Evolutionary conservation across 2,113 vertebrate genomes (phyloP), one percentile per base, ranked within the genome.

Genomic region (Leptodactylus fuscus): DNA sequence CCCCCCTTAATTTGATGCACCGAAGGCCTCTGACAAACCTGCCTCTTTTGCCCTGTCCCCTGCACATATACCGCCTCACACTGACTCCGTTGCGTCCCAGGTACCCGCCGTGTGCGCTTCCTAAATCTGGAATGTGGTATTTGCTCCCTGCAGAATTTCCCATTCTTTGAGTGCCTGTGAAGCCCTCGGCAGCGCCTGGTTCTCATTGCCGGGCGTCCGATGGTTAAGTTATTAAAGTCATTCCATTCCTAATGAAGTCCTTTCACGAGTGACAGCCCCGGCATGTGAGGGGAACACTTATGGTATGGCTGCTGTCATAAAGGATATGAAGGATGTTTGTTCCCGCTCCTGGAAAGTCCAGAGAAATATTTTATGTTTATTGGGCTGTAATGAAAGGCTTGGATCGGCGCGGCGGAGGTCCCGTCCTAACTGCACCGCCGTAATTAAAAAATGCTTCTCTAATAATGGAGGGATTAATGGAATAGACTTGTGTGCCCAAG

Each of bases 201-300:
- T 41, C 36, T 44, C 70, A 46, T 62, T 62, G 53, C 51, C 2
- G 58, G 58, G 58, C 4, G 38, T 46, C 36, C 11, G 38, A 60
- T 24, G 1, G 4, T 41, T 11, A 2, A 46, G 8, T 76, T 51
- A 76, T 76, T 76, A 76, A 49, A 53, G 11, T 51, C 32, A 76
- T 76, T 76, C 74, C 24, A 34, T 53, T 53, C 41, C 34, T 76
- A 76, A 76, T 76, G 74, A 76, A 49, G 48, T 34, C 46, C 74
- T 76, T 76, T 34, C 34, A 76, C 27, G 34, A 76, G 46, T 76
- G 74, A 53, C 74, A 76, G 44, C 9, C 5, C 2, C 1, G 13
- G 2, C 44, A n/a, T n/a, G n/a, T n/a, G n/a, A n/a, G n/a, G n/a
- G n/a, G n/a, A n/a, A n/a, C n/a, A n/a, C n/a, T n/a, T n/a, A n/a